Base-by-base conservation (phyloP, 2,888 invertebrate genomes). In the Adela reaumurella region DNA sequence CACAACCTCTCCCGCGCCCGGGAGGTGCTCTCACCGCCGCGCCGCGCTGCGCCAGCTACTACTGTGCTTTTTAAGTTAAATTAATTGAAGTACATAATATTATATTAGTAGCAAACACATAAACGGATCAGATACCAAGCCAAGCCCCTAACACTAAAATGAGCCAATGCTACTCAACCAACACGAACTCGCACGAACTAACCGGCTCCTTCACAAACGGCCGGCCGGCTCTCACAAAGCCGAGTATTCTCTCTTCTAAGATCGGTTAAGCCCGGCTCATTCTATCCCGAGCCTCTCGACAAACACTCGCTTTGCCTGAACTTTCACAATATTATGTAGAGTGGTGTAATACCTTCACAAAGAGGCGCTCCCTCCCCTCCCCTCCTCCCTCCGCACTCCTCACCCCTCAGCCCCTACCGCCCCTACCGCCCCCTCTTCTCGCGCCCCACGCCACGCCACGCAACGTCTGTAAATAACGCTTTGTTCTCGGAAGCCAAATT, bases 401-500 rank as follows among this genome's bases (percentile, higher is more conserved):
- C 18, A 28, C n/a, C n/a, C 6, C 35, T 35, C 35, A 4, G 61
- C 72, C 28, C 43, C 49, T 29, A 6, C 24, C 20, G 16, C 49
- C 24, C 20, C 49, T 19, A n/a, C 16, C 17, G 16, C 28, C 5
- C 17, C 46, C 10, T 24, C 24, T 10, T 24, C 24, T 24, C 24
- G 24, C 24, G 24, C n/a, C n/a, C n/a, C n/a, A n/a, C n/a, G n/a
- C n/a, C n/a, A 24, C 46, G 35, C 43, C 46, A 19, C 19, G 46
- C 49, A n/a, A 18, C 47, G 52, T 77, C 62, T 66, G 77, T 76
- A 80, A 80, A 80, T 78, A 79, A 65, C 69, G 79, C 79, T 79
- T 79, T 80, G 78, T 79, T 77, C 79, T 72, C 66, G 65, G 71
- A 80, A 79, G 79, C 79, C 79, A 80, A 80, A 80, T 80, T 80